Conservation (phyloP, 2,888 invertebrate genomes). For the Sarcophaga rosellei region DNA sequence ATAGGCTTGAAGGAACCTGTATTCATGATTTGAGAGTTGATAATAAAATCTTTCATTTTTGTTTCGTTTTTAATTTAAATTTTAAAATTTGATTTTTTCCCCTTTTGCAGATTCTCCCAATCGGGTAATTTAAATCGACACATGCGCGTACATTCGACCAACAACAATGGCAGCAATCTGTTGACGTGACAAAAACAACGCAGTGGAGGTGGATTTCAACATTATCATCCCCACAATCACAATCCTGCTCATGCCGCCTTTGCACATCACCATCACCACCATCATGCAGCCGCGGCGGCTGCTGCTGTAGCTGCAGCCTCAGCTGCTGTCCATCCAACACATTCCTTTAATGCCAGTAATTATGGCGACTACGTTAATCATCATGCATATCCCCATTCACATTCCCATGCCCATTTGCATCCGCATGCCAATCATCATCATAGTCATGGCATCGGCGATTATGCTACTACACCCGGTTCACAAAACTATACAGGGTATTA, state of each 20-base stretch:
- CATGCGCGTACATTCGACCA: constrained; percentile 96
- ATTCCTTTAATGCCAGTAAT: constrained; percentile 64
- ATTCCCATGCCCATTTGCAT: constrained; percentile 70
- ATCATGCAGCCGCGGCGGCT: constrained; percentile 66
- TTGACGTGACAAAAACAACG: constrained; percentile 84
- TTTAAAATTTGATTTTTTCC: not conserved
- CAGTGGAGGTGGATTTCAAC: constrained; percentile 80
- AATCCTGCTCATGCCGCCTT: constrained; percentile 67
- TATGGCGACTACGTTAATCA: constrained; percentile 67
- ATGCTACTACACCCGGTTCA: constrained; percentile 79
- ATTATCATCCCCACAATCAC: constrained; percentile 78
- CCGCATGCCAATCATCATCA: constrained; percentile 71
- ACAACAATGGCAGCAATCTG: constrained; percentile 79
- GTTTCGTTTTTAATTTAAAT: too few relatives aligned
- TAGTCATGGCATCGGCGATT: constrained; percentile 79
- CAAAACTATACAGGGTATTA: constrained; percentile 81
- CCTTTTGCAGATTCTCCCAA: constrained; percentile 90
- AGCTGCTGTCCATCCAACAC: constrained; percentile 56
- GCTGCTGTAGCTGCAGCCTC: constrained; percentile 64
- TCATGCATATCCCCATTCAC: constrained; percentile 69
- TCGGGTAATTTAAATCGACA: constrained; percentile 99
- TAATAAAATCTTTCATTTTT: not conserved
- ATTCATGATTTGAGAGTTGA: not conserved
- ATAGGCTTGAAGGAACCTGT: too few relatives aligned
- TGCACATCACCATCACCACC: constrained; percentile 70